phyloP scores from a whole-genome alignment of 2,113 vertebrate genomes.

The Brienomyrus longianalis region DNA sequence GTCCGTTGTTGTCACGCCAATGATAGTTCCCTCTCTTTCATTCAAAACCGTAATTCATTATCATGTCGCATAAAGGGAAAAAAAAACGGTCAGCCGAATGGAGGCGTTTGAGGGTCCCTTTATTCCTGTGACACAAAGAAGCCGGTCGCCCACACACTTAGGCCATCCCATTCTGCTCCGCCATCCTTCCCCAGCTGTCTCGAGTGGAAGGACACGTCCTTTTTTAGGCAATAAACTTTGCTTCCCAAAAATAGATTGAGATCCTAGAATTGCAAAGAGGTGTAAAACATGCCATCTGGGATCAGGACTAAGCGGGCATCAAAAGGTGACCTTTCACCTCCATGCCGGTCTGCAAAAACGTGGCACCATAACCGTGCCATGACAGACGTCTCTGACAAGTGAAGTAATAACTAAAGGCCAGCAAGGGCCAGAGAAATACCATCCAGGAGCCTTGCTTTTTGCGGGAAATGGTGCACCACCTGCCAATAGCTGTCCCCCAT shows the following conservation, averaged over 20 bases:
- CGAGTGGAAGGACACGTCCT: conserved; percentile 3
- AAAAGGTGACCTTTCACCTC: not conserved
- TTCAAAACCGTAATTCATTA: conserved; percentile 4
- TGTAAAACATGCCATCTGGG: conserved; percentile 36
- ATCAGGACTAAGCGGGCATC: conserved; percentile 27
- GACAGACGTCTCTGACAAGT: conserved; percentile 35
- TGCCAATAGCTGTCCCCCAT: not conserved
- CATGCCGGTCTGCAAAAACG: conserved; percentile 4
- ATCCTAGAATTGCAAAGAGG: conserved; percentile 26
- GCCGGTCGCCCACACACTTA: not conserved
- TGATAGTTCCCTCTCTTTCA: not conserved
- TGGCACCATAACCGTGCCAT: not conserved
- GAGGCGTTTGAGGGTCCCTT: not conserved
- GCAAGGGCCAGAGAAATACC: not conserved
- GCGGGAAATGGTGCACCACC: not conserved
- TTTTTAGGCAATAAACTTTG: conserved; percentile 3
- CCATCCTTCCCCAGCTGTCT: conserved; percentile 20
- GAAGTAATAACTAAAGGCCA: not conserved
- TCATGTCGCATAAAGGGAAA: not conserved
- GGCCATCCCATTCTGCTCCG: not conserved
- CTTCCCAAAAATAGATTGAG: conserved; percentile 7
- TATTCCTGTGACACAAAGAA: conserved; percentile 4
- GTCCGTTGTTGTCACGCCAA: not conserved
- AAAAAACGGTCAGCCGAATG: not conserved
- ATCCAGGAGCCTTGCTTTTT: not conserved